Percentiles rank a stretch among this genome's conserved stretches.
phyloP scores from a whole-genome alignment of 2,888 invertebrate genomes.

The Yponomeuta malinellus region DNA sequence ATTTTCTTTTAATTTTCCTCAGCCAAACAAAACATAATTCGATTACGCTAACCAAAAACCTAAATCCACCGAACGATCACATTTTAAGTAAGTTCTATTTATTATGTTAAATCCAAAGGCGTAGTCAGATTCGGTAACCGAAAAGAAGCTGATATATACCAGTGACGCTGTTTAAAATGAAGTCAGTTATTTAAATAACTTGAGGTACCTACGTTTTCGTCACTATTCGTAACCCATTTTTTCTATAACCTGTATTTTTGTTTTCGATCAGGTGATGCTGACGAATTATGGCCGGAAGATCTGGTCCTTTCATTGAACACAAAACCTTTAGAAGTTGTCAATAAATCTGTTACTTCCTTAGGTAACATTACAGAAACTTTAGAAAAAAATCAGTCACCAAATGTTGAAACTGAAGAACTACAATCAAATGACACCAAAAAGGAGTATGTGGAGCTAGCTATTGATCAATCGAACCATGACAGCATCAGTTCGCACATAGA shows the following conservation, averaged over 20 bases:
- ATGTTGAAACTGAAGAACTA: background rate
- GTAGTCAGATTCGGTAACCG: too few species aligned
- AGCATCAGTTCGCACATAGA: background rate
- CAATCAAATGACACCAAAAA: background rate
- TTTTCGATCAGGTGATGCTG: slow-evolving; percentile 41
- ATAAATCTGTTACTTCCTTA: slow-evolving; percentile 51
- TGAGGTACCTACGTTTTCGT: too few species aligned
- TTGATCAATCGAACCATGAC: background rate
- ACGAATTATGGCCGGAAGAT: slow-evolving; percentile 53
- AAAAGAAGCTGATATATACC: too few species aligned
- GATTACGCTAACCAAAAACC: background rate
- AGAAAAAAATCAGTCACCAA: slow-evolving; percentile 33
- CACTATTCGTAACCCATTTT: too few species aligned
- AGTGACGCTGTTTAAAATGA: too few species aligned
- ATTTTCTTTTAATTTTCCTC: background rate
- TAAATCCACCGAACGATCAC: background rate
- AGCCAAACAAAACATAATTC: background rate
- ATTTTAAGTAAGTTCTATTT: background rate
- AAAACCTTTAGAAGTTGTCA: slow-evolving; percentile 44
- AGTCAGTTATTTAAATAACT: too few species aligned
- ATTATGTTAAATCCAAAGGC: too few species aligned
- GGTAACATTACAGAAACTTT: slow-evolving; percentile 45
- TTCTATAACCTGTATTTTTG: background rate
- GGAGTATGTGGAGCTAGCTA: background rate
- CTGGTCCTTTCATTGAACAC: slow-evolving; percentile 28